Base-by-base conservation (phyloP, 2,888 invertebrate genomes). In the Agrotis puta region DNA sequence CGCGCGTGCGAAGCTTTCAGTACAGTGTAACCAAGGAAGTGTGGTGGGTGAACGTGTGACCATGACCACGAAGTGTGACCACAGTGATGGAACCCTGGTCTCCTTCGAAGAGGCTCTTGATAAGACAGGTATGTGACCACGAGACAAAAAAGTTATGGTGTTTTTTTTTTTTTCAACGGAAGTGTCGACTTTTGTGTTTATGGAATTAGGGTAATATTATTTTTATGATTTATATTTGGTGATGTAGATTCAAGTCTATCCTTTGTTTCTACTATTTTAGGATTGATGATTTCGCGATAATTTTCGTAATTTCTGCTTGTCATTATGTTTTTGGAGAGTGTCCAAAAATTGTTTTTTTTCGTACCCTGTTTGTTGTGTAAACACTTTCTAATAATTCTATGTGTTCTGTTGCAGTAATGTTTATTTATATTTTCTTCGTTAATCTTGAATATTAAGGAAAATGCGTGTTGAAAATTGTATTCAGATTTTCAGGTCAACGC, bases 91-190 rank as follows among this genome's bases (percentile, higher is more conserved):
- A 11, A 82, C 74, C 3, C 81, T 87, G 0, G 88, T 89, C 47
- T 87, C 92, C 2, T 94, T 94, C 68, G 94, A 94, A 59, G 94
- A 93, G 58, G 93, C 94, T 0, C 85, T 94, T 67, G 91, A 93
- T 43, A 91, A 88, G 78, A 93, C 94, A 74, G 94, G 94, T 94
- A 90, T 2, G 1, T 50, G 5, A 53, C 3, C 3, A 11, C 16
- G 45, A 50, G 0, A 54, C 24, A 11, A 24, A 43, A 16, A 0
- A n/a, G 0, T 14, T 9, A 2, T 0, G 0, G 0, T 39, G 16
- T 11, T 27, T 57, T 53, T n/a, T 11, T 27, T 57, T 53, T 63
- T 20, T 45, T 16, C 2, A 0, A 16, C n/a, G 13, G 4, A 4
- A 0, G 20, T 43, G 47, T 57, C 0, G 0, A 4, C 13, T 20